Evolutionary conservation across 2,888 invertebrate genomes (phyloP).

Genomic region (Conus canariensis): DNA sequence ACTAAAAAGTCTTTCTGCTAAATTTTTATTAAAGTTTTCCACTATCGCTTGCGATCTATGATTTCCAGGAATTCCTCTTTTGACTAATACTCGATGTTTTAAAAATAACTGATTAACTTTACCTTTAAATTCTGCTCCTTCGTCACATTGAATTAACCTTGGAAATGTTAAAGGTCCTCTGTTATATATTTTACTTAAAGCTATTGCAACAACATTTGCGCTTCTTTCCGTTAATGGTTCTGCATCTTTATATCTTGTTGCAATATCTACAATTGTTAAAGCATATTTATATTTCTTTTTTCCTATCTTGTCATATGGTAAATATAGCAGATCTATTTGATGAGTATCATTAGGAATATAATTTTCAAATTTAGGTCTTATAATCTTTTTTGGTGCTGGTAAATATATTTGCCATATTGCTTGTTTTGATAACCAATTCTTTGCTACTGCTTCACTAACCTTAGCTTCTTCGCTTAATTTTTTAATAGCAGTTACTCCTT

Average conservation of each 20-base stretch:
- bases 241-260: conserved; percentile 5
- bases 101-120: conserved; percentile 10
- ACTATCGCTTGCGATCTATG: conserved; percentile 18
- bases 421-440: conserved; percentile 5
- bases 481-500: conserved; percentile 13
- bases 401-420: conserved; percentile 34
- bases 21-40: background rate
- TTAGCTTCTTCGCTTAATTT: no score
- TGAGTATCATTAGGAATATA: conserved; percentile 25
- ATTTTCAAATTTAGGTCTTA: conserved; percentile 27
- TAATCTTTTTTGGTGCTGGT: conserved; percentile 35
- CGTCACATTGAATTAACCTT: conserved; percentile 13
- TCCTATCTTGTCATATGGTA: conserved; percentile 21
- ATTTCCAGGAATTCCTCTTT: conserved; percentile 12
- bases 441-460: background rate
- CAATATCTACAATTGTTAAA: conserved; percentile 35
- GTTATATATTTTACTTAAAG: conserved; percentile 30
- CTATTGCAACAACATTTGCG: background rate
- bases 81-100: conserved; percentile 18
- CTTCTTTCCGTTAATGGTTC: background rate
- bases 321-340: conserved; percentile 27
- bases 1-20: conserved; percentile 18
- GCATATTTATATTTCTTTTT: conserved; percentile 37
- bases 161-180: conserved; percentile 30
- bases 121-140: conserved; percentile 34